These are phyloP conservation scores for Pteropus alecto DNA, from an alignment of 2,113 vertebrate species.

Conservation along the genomic window DNA sequence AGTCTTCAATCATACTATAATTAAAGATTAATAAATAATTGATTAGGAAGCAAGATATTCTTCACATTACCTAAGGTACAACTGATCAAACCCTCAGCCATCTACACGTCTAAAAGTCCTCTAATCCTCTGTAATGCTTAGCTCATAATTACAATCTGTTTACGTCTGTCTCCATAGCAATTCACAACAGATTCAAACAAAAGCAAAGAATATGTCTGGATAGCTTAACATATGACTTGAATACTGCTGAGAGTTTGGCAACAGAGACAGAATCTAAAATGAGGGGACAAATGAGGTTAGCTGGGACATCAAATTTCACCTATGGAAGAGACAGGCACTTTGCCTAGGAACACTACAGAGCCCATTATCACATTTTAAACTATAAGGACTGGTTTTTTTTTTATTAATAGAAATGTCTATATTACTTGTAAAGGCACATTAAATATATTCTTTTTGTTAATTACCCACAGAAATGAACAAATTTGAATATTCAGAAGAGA, in stretches of 20 bases:
- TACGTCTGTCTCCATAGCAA: slow-evolving; percentile 79
- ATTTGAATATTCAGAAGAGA: background rate
- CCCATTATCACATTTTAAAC: background rate
- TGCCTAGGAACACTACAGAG: background rate
- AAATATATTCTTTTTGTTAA: background rate
- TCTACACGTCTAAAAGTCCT: background rate
- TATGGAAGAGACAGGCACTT: background rate
- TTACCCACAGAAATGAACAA: background rate
- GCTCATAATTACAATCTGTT: slow-evolving; percentile 73
- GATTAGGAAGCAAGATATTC: slow-evolving; percentile 30
- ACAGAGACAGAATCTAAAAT: background rate
- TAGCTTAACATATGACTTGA: background rate
- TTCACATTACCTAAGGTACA: slow-evolving; percentile 48
- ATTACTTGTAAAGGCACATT: background rate
- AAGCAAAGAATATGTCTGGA: slow-evolving; percentile 33
- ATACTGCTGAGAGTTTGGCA: background rate
- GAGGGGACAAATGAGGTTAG: background rate
- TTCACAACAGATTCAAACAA: slow-evolving; percentile 71
- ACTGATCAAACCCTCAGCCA: background rate
- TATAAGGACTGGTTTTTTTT: background rate
- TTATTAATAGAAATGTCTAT: background rate
- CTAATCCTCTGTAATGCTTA: slow-evolving; percentile 30
- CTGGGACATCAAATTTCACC: background rate
- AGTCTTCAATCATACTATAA: slow-evolving; percentile 55
- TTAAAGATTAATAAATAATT: slow-evolving; percentile 24